A percentile compares a stretch with the other conserved stretches of the same genome.
phyloP scores from a whole-genome alignment of 2,888 invertebrate genomes.

The Lycaena phlaeas region DNA sequence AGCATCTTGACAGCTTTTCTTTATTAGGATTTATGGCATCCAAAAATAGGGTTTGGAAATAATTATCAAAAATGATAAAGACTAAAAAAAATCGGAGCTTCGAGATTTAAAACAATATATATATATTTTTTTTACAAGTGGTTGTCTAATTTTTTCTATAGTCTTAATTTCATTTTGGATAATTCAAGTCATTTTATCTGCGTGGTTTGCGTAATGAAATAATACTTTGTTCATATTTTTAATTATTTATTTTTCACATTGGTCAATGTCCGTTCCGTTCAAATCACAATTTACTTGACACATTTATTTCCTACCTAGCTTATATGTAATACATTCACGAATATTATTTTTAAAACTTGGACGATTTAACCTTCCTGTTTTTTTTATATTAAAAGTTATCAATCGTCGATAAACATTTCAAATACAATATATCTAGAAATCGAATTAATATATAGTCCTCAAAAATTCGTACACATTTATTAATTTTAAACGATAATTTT shows the following conservation, averaged over 20 bases:
- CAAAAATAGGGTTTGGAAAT: slow-evolving; percentile 1
- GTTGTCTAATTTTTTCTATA: background rate
- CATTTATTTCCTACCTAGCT: slow-evolving; percentile 27
- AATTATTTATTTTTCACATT: slow-evolving; percentile 71
- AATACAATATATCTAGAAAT: slow-evolving; percentile 19
- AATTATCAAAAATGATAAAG: slow-evolving; percentile 2
- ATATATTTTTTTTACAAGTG: no score
- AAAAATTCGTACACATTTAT: slow-evolving; percentile 62
- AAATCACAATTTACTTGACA: slow-evolving; percentile 51
- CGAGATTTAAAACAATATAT: no score
- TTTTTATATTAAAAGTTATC: slow-evolving; percentile 3
- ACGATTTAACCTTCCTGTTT: slow-evolving; percentile 4
- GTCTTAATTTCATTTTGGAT: background rate
- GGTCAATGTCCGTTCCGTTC: slow-evolving; percentile 52
- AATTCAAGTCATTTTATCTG: slow-evolving; percentile 32
- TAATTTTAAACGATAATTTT: slow-evolving; percentile 35
- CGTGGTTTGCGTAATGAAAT: slow-evolving; percentile 32
- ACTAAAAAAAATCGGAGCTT: background rate
- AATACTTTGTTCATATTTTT: slow-evolving; percentile 37
- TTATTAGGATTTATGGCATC: slow-evolving; percentile 11
- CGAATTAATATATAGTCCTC: slow-evolving; percentile 47
- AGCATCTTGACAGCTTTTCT: slow-evolving; percentile 71
- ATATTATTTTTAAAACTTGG: slow-evolving; percentile 9
- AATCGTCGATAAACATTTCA: slow-evolving; percentile 13
- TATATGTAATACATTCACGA: slow-evolving; percentile 19